phyloP scores from a whole-genome alignment of 64 coral and sea anemone genomes.

The Pocillopora damicornis region DNA sequence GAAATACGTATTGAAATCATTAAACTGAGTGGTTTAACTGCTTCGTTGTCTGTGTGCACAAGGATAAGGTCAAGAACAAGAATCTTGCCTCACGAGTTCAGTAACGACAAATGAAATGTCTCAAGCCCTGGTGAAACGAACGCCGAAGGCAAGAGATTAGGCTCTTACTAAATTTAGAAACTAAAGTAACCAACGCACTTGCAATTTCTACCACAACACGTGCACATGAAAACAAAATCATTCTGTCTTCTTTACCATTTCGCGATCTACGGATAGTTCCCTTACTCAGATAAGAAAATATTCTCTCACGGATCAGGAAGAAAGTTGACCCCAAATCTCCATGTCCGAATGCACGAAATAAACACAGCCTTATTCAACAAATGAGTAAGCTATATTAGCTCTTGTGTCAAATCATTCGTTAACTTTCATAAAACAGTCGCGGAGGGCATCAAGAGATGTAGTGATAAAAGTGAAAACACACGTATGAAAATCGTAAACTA shows the following conservation, averaged over 20 bases:
- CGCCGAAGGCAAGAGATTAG: not conserved
- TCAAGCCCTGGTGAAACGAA: not conserved
- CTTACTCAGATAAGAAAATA: too few species aligned
- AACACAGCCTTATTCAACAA: too few species aligned
- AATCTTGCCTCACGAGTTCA: not conserved
- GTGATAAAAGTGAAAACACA: not conserved
- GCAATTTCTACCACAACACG: not conserved
- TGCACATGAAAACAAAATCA: not conserved
- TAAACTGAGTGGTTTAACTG: not conserved
- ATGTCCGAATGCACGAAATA: not conserved
- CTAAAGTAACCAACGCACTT: not conserved
- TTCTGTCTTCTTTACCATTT: not conserved
- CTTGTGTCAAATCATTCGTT: too few species aligned
- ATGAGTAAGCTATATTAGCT: too few species aligned
- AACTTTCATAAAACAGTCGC: not conserved
- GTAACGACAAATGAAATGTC: not conserved
- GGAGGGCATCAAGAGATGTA: not conserved
- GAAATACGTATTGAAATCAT: slow-evolving; percentile 24
- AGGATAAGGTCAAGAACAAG: not conserved
- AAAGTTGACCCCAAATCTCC: slow-evolving; percentile 2
- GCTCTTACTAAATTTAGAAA: not conserved
- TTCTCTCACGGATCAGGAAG: not conserved
- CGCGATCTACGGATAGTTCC: not conserved
- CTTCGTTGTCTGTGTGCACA: not conserved
- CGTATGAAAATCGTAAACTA: not conserved